A percentile compares a stretch with the other conserved stretches of the same genome.
These are phyloP conservation scores for Dicentrarchus labrax DNA, from an alignment of 2,113 vertebrate species.

Conservation along the genomic window DNA sequence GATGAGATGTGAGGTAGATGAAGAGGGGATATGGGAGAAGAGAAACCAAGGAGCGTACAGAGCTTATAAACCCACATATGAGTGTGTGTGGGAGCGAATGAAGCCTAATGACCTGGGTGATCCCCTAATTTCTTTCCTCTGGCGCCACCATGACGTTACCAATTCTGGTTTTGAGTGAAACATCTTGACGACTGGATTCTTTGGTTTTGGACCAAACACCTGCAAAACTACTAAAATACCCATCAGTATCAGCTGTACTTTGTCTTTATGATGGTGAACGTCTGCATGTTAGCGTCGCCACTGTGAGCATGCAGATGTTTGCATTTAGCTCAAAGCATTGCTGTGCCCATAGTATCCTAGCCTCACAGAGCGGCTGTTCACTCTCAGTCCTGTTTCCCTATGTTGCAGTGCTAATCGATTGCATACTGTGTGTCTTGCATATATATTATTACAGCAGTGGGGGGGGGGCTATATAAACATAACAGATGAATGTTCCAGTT, in stretches of 20 bases:
- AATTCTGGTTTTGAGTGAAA: not conserved
- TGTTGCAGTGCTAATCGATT: not conserved
- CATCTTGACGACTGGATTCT: not conserved
- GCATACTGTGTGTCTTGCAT: not conserved
- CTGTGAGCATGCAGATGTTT: not conserved
- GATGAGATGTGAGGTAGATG: slow-evolving; percentile 51
- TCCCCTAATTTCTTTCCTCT: not conserved
- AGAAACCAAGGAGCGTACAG: slow-evolving; percentile 49
- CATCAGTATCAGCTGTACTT: not conserved
- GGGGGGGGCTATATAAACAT: not conserved
- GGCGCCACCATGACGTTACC: too few species aligned
- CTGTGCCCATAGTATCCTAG: not conserved
- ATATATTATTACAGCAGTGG: not conserved
- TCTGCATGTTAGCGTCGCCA: too few species aligned
- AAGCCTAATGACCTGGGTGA: not conserved
- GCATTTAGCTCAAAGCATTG: not conserved
- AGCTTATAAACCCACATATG: slow-evolving; percentile 31
- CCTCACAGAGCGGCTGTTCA: not conserved
- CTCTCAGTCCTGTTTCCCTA: too few species aligned
- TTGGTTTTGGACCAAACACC: too few species aligned
- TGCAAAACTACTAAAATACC: too few species aligned
- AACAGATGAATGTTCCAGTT: not conserved
- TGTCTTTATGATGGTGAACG: not conserved
- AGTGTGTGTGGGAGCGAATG: not conserved
- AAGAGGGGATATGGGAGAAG: slow-evolving; percentile 37